A percentile compares a stretch with the other conserved stretches of the same genome.
Evolutionary conservation across 2,888 invertebrate species (phyloP).

Genomic region (Agrochola circellaris): DNA sequence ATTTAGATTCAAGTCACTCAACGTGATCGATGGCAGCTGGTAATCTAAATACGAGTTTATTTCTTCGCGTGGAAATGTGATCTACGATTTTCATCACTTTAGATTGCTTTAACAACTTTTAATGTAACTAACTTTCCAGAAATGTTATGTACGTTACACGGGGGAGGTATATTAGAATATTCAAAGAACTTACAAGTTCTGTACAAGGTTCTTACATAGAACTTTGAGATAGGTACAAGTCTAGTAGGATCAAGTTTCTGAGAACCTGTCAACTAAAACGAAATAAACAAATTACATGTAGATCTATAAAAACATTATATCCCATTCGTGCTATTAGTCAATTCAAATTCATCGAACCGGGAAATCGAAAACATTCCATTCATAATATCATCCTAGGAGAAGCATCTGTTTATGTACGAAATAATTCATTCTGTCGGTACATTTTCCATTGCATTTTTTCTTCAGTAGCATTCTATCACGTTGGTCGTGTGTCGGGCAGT

Average conservation of each 20-base stretch:
- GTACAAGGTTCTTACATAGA: slow-evolving; percentile 18
- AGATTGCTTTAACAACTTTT: slow-evolving; percentile 40
- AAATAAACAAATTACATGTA: slow-evolving; percentile 1
- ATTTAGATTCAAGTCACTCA: not conserved
- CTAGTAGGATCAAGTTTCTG: slow-evolving; percentile 13
- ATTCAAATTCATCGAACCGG: not conserved
- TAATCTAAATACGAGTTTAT: not conserved
- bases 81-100: slow-evolving; percentile 18
- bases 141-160: slow-evolving; percentile 14
- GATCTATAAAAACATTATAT: not conserved
- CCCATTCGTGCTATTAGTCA: not conserved
- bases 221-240: slow-evolving; percentile 7
- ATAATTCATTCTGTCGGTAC: slow-evolving; percentile 23
- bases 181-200: slow-evolving; percentile 28
- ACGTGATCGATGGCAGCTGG: not conserved
- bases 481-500: slow-evolving; percentile 55
- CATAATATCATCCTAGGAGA: not conserved
- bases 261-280: slow-evolving; percentile 5
- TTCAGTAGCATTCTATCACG: slow-evolving; percentile 54
- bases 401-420: slow-evolving; percentile 14
- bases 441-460: slow-evolving; percentile 48
- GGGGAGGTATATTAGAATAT: slow-evolving; percentile 19
- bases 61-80: slow-evolving; percentile 1
- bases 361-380: not conserved
- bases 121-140: slow-evolving; percentile 22